Base-by-base conservation (phyloP, 2,797 vertebrate genomes). In the Trachurus trachurus region DNA sequence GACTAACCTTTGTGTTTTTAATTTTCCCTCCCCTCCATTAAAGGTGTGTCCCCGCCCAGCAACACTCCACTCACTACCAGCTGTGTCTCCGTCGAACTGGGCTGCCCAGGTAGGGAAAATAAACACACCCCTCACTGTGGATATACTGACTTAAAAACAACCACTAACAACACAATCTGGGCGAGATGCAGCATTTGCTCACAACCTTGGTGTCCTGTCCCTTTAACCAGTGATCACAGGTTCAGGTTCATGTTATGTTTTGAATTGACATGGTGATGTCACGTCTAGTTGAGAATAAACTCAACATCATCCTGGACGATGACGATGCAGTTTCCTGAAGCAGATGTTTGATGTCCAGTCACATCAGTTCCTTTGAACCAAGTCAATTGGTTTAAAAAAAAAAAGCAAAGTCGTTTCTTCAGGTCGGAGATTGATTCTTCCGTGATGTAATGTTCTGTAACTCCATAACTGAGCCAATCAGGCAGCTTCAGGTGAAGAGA, bases 31-130 rank as follows among this genome's bases (percentile, higher is more conserved):
- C 9, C 44, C 45, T 17, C 42, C 62, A 15, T 1, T 1, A 0
- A 58, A 92, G 91, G 92, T 82, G 61, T 86, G 12, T 80, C 87
- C 26, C 79, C 59, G 0, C 57, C 83, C 44, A 79, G 34, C 71
- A 62, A 10, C 88, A 76, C 88, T 1, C 59, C 83, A 0, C 52
- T 70, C 62, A 45, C 76, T 2, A 64, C 83, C 85, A 88, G 71
- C 87, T 93, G 92, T 64, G 77, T 84, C 66, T 74, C 84, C 42
- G 68, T 80, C 1, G 78, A 45, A 74, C 80, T 74, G 77, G 89
- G 83, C 86, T 92, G 88, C 80, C 76, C 87, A 93, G 92, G 92
- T 92, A 92, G 66, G 88, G 60, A 45, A 64, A 72, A 40, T 1
- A 19, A 65, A 79, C 72, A 9, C 71, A 22, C 7, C 47, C 47